Evolutionary conservation across 2,113 vertebrate species (phyloP), one percentile per base, ranked within the genome.

Genomic region (Lethenteron camtschaticum): DNA sequence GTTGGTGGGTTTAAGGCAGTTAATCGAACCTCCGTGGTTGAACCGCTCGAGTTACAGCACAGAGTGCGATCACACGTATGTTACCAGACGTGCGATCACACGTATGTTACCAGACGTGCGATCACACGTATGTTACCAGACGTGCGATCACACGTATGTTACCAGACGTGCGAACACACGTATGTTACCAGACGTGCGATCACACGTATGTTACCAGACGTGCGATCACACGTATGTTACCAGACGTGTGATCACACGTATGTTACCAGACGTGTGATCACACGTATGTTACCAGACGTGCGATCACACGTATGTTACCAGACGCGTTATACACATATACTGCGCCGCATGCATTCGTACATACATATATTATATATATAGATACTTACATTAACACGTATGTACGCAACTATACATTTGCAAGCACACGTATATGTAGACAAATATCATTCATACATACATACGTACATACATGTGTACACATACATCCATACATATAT

Each of bases 351-450:
- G 59, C 16, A 63, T 63, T 14, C 16, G 59, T 20, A 63, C 59
- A 63, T 63, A 63, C 16, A 63, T 63, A 18, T 2, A 63, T 63
- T 63, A 63, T 63, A 63, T 63, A 63, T 63, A 63, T 63, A 63
- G 13, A 14, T 70, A 69, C 16, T 58, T n/a, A 57, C 4, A 14
- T n/a, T 68, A 57, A 9, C 20, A 68, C 20, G 24, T 68, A 70
- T 8, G 24, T 70, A 2, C 10, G 2, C 58, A 68, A 14, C 55
- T 57, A 70, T 68, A 70, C 60, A 69, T 69, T 56, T 70, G 57
- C 57, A 70, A 56, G 57, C 57, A 70, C 57, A 71, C 57, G 18
- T 63, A 63, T 63, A 63, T 63, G 16, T 63, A 63, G 13, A 63
- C 16, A 63, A 57, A 63, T 63, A 63, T 63, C 8, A 18, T 63